phyloP scores from a whole-genome alignment of 2,888 invertebrate genomes.

The Suillia variegata region DNA sequence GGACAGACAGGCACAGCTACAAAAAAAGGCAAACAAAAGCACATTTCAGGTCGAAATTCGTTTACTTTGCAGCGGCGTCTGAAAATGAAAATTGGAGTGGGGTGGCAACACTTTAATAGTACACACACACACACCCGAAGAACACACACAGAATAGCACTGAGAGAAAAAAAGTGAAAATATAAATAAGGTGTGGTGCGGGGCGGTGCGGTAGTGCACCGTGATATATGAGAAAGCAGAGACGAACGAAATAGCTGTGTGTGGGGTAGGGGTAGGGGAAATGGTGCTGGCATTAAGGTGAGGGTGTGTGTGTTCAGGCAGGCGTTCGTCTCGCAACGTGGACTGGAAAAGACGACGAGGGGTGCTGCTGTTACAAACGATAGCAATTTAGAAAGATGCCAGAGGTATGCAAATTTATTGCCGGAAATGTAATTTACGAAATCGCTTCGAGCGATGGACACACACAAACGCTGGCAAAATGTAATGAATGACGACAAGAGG shows the following conservation, averaged over 20 bases:
- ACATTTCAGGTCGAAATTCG: not conserved
- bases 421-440: conserved; percentile 62
- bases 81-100: not conserved
- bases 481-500: conserved; percentile 12
- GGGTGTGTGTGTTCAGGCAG: not conserved
- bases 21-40: not conserved
- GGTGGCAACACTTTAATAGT: too few species aligned
- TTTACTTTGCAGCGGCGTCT: not conserved
- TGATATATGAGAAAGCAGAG: too few species aligned
- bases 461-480: too few species aligned
- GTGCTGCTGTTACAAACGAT: conserved; percentile 51
- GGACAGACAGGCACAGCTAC: too few species aligned
- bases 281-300: not conserved
- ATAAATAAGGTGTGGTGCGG: not conserved
- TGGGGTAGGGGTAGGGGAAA: not conserved
- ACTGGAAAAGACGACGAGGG: conserved; percentile 20
- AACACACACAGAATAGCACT: too few species aligned
- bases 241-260: too few species aligned
- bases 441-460: conserved; percentile 52
- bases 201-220: not conserved
- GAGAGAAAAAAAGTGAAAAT: too few species aligned
- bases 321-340: not conserved
- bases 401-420: conserved; percentile 61
- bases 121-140: too few species aligned
- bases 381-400: conserved; percentile 59